These are phyloP conservation scores for Alviniconcha strummeri DNA, from an alignment of 2,888 invertebrate genomes.

Conservation along the genomic window DNA sequence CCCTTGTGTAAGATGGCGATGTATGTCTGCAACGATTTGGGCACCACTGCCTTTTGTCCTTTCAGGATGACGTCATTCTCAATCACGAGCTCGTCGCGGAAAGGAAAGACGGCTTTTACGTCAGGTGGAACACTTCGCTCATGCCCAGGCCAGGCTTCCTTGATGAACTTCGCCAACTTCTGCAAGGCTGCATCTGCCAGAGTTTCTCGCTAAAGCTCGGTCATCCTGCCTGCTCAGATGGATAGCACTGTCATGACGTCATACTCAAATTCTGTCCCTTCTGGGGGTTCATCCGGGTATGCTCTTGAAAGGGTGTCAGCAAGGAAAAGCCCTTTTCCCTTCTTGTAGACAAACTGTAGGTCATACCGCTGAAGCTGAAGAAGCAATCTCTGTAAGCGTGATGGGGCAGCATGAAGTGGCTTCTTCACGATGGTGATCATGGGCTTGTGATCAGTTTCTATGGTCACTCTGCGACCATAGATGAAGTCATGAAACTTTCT, in stretches of 20 bases:
- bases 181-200: constrained; percentile 19
- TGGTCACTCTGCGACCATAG: neutral
- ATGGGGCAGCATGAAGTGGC: neutral
- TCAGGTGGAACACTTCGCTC: constrained; percentile 5
- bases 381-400: neutral
- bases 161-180: constrained; percentile 29
- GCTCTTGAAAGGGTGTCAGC: constrained; percentile 42
- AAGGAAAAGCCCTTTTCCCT: constrained; percentile 31
- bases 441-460: constrained; percentile 13
- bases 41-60: neutral
- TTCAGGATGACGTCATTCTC: constrained; percentile 10
- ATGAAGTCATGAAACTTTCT: neutral
- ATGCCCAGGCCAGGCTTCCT: constrained; percentile 32
- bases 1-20: neutral
- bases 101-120: constrained; percentile 30
- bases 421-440: constrained; percentile 4
- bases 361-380: neutral
- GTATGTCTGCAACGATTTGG: neutral
- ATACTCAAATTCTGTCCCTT: constrained; percentile 25
- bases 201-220: constrained; percentile 26
- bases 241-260: constrained; percentile 12
- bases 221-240: constrained; percentile 17
- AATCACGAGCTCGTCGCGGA: constrained; percentile 28
- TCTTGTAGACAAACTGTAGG: neutral
- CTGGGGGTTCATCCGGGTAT: constrained; percentile 12